Evolutionary conservation across 1,140 invertebrate genomes (phyloP).

Genomic region (Lepidostoma basale): DNA sequence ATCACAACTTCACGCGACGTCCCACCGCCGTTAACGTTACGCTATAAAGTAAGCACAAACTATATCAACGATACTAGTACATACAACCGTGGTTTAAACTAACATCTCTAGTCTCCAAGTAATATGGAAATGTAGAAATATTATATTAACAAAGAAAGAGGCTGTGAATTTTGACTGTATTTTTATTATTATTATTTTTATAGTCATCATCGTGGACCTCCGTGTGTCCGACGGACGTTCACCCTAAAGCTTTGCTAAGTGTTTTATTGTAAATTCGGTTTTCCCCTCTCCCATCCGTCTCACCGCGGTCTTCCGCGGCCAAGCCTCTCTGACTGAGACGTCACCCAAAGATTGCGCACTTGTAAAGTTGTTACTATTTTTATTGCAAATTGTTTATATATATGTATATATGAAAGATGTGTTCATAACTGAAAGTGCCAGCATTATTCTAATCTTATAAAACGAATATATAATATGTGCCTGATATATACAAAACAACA

Average conservation of each 20-base stretch:
- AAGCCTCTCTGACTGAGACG: too few species aligned
- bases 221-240: background rate
- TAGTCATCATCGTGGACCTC: constrained; percentile 25
- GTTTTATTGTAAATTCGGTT: constrained; percentile 13
- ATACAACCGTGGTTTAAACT: constrained; percentile 18
- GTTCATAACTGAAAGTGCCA: constrained; percentile 18
- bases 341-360: too few species aligned
- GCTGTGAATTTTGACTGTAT: constrained; percentile 45
- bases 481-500: background rate
- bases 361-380: background rate
- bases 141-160: constrained; percentile 34
- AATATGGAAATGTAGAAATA: constrained; percentile 9
- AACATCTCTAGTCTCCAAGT: constrained; percentile 33
- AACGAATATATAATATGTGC: constrained; percentile 9
- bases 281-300: too few species aligned
- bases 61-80: background rate
- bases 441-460: constrained; percentile 7
- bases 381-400: constrained; percentile 3
- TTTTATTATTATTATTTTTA: constrained; percentile 32
- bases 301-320: too few species aligned
- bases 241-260: constrained; percentile 20
- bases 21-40: background rate
- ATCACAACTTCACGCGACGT: background rate
- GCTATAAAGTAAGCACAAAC: constrained; percentile 7
- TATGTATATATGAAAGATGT: background rate